Evolutionary conservation across 2,113 vertebrate species (phyloP), one percentile per base, ranked within the genome.

Genomic region (Chaetorhynchus papuensis): DNA sequence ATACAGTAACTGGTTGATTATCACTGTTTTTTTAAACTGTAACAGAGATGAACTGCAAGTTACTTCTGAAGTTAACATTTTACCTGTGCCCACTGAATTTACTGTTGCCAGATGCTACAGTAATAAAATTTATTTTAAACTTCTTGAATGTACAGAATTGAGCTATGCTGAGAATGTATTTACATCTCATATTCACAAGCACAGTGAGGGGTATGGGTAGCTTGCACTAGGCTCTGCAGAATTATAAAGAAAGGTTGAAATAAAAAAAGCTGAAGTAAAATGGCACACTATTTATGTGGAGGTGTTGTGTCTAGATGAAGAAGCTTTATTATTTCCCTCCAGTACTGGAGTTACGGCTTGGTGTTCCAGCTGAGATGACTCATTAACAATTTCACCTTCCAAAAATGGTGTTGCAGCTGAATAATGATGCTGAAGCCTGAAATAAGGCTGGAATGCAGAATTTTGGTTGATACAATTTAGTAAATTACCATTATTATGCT

Each of bases 201-300:
- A 12, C 52, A 44, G 6, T 41, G 28, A 77, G 9, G 4, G 5
- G 39, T 88, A 35, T 70, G 3, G 9, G 15, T 27, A 54, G 31
- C 21, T 18, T 39, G 10, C 33, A 69, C 13, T 4, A 13, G 12
- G 4, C 3, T 90, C 13, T 54, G 41, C 37, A 89, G 42, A 54
- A 57, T 49, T 65, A 10, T 11, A 56, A 53, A 74, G 56, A 69
- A 74, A 93, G 1, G 5, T 7, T 83, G 15, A 86, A 79, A 4
- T 56, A 60, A 77, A 71, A 72, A 31, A 86, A 1, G 2, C 7
- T 76, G 17, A 69, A 76, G 2, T 71, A 64, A 70, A 79, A 60
- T 61, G 54, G 7, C 3, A 0, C 13, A 9, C 13, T 70, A 1
- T 69, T 52, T 59, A 18, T 13, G 6, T 33, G 39, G 45, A 39